phyloP scores from a whole-genome alignment of 2,888 invertebrate genomes.

The Neocrepidodera transversa region DNA sequence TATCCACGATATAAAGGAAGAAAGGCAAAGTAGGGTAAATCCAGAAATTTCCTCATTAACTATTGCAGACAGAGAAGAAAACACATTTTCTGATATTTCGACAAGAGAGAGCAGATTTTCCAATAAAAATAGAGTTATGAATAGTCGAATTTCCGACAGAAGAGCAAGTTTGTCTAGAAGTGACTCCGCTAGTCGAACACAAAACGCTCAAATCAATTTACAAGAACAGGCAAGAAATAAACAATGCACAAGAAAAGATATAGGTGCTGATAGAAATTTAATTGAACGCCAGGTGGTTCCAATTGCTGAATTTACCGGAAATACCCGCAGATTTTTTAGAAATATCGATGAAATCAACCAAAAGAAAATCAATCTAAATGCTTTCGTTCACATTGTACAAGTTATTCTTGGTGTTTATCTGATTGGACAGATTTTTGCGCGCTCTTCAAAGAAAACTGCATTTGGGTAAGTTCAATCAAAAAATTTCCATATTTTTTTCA shows the following conservation, averaged over 20 bases:
- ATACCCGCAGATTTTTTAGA: not conserved
- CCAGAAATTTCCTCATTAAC: too few relatives aligned
- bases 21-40: too few relatives aligned
- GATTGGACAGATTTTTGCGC: conserved; percentile 32
- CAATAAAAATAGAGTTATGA: not conserved
- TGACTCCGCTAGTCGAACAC: conserved; percentile 35
- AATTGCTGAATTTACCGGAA: conserved; percentile 4
- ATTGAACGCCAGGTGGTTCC: not conserved
- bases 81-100: not conserved
- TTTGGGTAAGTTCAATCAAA: conserved; percentile 32
- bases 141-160: not conserved
- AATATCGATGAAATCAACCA: not conserved
- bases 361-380: conserved; percentile 12
- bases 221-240: not conserved
- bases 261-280: not conserved
- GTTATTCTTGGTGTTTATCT: conserved; percentile 28
- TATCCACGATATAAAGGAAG: too few relatives aligned
- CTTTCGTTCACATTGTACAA: conserved; percentile 29
- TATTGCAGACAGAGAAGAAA: not conserved
- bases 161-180: conserved; percentile 29
- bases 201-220: conserved; percentile 23
- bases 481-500: too few relatives aligned
- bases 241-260: not conserved
- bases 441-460: conserved; percentile 28
- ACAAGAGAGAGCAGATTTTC: not conserved